These are phyloP conservation scores for Laothoe populi DNA, from an alignment of 2,888 invertebrate species.

Conservation along the genomic window DNA sequence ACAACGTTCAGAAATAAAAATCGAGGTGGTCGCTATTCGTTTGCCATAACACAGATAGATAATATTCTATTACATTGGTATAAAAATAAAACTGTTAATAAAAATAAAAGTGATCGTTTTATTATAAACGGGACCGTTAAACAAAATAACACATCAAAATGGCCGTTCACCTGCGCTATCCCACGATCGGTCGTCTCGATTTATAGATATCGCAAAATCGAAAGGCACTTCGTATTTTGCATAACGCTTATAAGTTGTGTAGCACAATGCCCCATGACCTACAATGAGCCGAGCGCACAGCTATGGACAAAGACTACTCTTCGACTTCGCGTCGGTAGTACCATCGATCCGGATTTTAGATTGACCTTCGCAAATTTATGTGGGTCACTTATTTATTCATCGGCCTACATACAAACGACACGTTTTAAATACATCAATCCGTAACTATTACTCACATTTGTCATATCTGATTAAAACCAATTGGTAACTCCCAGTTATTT, in stretches of 20 bases:
- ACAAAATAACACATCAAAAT: slow-evolving; percentile 71
- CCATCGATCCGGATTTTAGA: slow-evolving; percentile 37
- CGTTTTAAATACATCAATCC: not conserved
- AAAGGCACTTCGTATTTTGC: slow-evolving; percentile 81
- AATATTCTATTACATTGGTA: slow-evolving; percentile 16
- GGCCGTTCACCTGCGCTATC: slow-evolving; percentile 76
- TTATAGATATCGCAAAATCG: slow-evolving; percentile 78
- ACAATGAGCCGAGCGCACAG: slow-evolving; percentile 56
- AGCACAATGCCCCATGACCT: slow-evolving; percentile 66
- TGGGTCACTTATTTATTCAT: slow-evolving; percentile 22
- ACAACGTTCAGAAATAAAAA: slow-evolving; percentile 28
- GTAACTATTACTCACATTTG: not conserved
- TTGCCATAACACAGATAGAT: slow-evolving; percentile 17
- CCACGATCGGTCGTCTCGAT: slow-evolving; percentile 77
- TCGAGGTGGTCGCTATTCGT: slow-evolving; percentile 7
- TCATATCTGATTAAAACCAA: not conserved
- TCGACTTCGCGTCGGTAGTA: slow-evolving; percentile 40
- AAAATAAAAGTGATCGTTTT: slow-evolving; percentile 48
- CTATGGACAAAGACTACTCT: slow-evolving; percentile 46
- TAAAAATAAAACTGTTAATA: slow-evolving; percentile 36
- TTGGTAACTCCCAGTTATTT: not conserved
- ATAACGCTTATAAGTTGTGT: slow-evolving; percentile 74
- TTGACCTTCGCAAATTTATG: slow-evolving; percentile 28
- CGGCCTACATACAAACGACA: not conserved
- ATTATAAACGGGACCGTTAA: slow-evolving; percentile 59